Percentiles rank a stretch among this genome's conserved stretches.
Evolutionary conservation across 2,113 vertebrate species (phyloP).

Genomic region (Ophiodon elongatus): DNA sequence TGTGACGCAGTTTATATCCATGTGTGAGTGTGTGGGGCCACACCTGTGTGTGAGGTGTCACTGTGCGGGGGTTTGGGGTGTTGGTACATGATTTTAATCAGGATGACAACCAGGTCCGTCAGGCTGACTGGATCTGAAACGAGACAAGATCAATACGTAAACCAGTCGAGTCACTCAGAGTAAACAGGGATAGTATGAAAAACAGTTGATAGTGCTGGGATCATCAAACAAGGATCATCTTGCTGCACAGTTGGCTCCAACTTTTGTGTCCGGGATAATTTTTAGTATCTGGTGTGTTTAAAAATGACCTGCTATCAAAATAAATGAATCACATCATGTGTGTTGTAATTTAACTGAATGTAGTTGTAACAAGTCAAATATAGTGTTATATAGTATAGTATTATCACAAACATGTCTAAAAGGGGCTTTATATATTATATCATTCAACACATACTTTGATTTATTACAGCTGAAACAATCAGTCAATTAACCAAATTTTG

Average conservation of each 20-base stretch:
- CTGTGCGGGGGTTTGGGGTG: constrained; percentile 81
- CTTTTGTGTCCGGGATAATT: not conserved
- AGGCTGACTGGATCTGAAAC: constrained; percentile 85
- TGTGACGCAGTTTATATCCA: not conserved
- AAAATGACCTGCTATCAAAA: not conserved
- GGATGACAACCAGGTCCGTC: constrained; percentile 89
- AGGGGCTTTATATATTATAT: not conserved
- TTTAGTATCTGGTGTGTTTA: not conserved
- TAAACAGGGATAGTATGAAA: not conserved
- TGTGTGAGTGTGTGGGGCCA: constrained; percentile 19
- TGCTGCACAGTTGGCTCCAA: not conserved
- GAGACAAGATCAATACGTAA: constrained; percentile 4
- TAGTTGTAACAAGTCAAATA: not conserved
- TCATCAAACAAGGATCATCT: not conserved
- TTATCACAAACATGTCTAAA: not conserved
- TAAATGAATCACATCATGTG: not conserved
- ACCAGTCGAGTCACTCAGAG: not conserved
- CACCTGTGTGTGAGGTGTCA: constrained; percentile 85
- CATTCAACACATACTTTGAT: not conserved
- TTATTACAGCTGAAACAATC: not conserved
- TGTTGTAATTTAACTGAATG: not conserved
- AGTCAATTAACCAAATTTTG: not conserved
- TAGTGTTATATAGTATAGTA: not conserved
- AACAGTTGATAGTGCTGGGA: not conserved
- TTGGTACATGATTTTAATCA: constrained; percentile 89